Base-by-base conservation (phyloP, 2,797 vertebrate genomes). In the Xenentodon cancila region DNA sequence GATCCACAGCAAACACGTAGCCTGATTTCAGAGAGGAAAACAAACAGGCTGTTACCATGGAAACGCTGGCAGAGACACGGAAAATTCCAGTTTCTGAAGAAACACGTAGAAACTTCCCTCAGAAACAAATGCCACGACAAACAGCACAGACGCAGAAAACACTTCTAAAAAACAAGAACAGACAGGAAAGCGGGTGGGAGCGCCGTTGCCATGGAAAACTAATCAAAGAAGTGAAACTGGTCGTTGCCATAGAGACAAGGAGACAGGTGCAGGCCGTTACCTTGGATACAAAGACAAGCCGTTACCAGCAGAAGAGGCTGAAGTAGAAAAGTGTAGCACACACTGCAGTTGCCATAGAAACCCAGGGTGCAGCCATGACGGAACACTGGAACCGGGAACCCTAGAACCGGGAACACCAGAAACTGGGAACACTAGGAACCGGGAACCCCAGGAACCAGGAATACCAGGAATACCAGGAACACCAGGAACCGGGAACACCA, bases 1-100 rank as follows among this genome's bases (percentile, higher is more conserved):
- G 61, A 97, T 69, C 96, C 95, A 97, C 20, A 97, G 79, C 69
- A 97, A 64, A 37, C 93, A 89, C 3, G 90, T 93, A 0, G 94
- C 95, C 96, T 97, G 71, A 15, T 22, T 12, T n/a, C 7, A 21
- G 1, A 54, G 13, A 53, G 1, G 65, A 17, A 44, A 11, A 55
- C 15, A 57, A 8, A 20, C 19, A 20, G 19, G 11, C 18, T 7
- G 68, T 69, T 32, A 79, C 70, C 52, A 47, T 57, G 45, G 65
- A 13, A 1, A 77, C 50, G 18, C 2, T 20, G 3, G 7, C 2
- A 20, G 0, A 15, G 40, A 52, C 20, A 13, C 7, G 7, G 3
- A 25, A n/a, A 27, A 8, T 0, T 3, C 32, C 9, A 8, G 21
- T 46, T 40, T 48, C 59, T 32, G 20, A 34, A 3, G 54, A 19